Conservation (phyloP, 1,140 invertebrate genomes). For the Pogonognathellus flavescens region DNA sequence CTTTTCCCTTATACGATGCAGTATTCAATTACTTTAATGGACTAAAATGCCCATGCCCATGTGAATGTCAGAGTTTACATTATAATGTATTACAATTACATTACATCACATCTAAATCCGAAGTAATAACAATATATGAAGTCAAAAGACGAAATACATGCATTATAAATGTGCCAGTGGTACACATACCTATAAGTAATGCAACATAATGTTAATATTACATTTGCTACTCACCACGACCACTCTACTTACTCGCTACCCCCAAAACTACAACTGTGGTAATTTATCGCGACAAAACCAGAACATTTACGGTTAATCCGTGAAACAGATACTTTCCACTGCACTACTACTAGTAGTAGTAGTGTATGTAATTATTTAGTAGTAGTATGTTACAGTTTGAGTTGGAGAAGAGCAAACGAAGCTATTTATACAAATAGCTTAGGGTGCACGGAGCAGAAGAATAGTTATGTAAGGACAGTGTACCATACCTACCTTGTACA, state of each 20-base stretch:
- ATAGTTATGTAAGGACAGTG: not conserved
- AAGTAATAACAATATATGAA: not conserved
- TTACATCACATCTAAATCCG: not conserved
- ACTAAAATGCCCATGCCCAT: not conserved
- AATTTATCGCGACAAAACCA: constrained; percentile 18
- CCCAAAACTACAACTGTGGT: not conserved
- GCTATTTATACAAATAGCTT: constrained; percentile 7
- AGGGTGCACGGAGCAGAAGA: constrained; percentile 3
- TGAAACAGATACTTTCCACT: constrained; percentile 13
- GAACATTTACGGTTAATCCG: constrained; percentile 28
- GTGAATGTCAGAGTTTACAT: not conserved
- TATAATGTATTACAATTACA: not conserved
- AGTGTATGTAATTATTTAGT: not conserved
- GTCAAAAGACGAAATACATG: not conserved
- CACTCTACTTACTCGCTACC: not conserved
- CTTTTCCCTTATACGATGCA: not conserved
- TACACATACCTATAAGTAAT: constrained; percentile 1
- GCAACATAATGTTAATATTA: not conserved
- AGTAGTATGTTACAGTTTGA: constrained; percentile 4
- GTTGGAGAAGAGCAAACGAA: not conserved
- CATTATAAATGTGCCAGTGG: not conserved
- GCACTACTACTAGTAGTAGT: not conserved
- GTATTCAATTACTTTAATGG: constrained; percentile 31
- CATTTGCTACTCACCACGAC: not conserved
- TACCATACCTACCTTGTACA: no score